Evolutionary conservation across 2,797 vertebrate genomes (phyloP).

Genomic region (Epinephelus awoara): DNA sequence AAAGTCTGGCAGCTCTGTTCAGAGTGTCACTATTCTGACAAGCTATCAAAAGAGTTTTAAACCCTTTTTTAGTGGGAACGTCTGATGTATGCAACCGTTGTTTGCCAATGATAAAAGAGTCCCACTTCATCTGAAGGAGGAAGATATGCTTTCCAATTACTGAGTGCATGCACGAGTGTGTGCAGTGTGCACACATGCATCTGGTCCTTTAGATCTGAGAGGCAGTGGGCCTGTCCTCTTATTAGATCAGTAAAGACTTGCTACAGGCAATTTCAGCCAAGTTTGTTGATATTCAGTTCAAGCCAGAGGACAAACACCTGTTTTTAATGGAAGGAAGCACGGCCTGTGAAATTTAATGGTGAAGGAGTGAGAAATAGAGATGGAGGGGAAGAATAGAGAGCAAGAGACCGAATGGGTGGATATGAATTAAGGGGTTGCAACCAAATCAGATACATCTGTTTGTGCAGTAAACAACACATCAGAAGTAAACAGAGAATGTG

Average conservation of each 20-base stretch:
- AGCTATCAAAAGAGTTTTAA: neutral
- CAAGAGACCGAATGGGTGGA: conserved; percentile 35
- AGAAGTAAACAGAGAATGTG: conserved; percentile 55
- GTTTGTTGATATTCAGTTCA: conserved; percentile 34
- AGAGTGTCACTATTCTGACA: neutral
- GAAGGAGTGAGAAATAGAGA: conserved; percentile 35
- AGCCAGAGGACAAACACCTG: conserved; percentile 57
- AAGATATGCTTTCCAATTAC: neutral
- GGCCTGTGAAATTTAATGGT: conserved; percentile 34
- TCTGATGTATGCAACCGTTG: neutral
- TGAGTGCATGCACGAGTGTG: neutral
- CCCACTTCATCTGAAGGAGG: neutral
- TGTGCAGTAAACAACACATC: conserved; percentile 66
- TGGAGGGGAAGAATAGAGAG: conserved; percentile 2
- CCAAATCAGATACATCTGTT: conserved; percentile 69
- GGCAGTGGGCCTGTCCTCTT: neutral
- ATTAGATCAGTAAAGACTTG: conserved; percentile 21
- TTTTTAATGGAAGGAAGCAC: conserved; percentile 49
- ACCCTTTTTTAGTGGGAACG: neutral
- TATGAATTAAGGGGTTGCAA: conserved; percentile 19
- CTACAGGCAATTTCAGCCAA: conserved; percentile 17
- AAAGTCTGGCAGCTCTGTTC: neutral
- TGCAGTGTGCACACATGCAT: neutral
- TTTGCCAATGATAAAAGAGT: neutral
- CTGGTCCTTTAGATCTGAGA: neutral